Percentiles rank a stretch among this genome's conserved stretches.
phyloP scores from a whole-genome alignment of 2,113 vertebrate genomes.

The Caranx melampygus region DNA sequence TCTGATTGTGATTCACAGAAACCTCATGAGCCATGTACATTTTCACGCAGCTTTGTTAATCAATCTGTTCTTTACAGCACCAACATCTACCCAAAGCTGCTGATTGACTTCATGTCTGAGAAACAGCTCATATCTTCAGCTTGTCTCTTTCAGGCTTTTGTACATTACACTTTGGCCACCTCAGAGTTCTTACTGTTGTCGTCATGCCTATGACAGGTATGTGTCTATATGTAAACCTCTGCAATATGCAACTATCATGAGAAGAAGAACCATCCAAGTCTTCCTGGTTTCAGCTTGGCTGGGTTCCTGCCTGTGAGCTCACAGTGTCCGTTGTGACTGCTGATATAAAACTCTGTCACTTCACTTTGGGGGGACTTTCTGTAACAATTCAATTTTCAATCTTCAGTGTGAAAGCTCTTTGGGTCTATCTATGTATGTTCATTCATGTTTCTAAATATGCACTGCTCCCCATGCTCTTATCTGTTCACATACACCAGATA shows the following conservation, averaged over 20 bases:
- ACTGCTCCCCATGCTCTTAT: not conserved
- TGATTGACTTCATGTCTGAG: not conserved
- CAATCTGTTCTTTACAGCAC: not conserved
- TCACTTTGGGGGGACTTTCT: not conserved
- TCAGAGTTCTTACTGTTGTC: conserved; percentile 18
- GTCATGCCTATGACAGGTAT: conserved; percentile 21
- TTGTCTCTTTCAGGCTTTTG: not conserved
- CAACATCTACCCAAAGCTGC: not conserved
- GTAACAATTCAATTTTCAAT: not conserved
- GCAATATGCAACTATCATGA: conserved; percentile 2
- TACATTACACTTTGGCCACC: not conserved
- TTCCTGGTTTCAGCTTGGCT: conserved; percentile 15
- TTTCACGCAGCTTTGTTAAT: no score
- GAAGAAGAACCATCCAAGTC: not conserved
- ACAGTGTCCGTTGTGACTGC: no score
- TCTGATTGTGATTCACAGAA: no score
- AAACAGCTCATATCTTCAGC: not conserved
- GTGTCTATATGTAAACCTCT: conserved; percentile 31
- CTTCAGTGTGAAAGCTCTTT: conserved; percentile 16
- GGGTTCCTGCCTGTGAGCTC: not conserved
- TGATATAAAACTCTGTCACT: not conserved
- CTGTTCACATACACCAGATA: conserved; percentile 16
- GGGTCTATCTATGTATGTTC: no score
- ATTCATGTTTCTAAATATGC: not conserved
- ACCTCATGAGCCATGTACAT: no score